phyloP scores from a whole-genome alignment of 2,888 invertebrate species.

The Metacarcinus magister region DNA sequence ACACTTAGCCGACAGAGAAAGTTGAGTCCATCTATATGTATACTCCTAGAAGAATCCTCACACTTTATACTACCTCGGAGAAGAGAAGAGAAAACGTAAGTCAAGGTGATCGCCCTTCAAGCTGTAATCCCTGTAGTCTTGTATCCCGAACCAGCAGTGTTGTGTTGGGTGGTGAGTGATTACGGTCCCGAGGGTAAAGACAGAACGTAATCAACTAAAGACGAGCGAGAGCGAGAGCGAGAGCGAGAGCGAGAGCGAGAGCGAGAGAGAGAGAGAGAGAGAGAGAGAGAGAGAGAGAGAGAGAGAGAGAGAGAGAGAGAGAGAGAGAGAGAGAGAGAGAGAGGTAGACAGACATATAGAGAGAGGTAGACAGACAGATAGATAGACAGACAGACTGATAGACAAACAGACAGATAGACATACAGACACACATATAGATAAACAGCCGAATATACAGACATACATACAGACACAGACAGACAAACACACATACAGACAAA shows the following conservation, averaged over 20 bases:
- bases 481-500: too few relatives aligned
- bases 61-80: not conserved
- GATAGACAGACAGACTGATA: not conserved
- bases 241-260: not conserved
- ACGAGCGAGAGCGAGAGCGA: not conserved
- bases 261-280: not conserved
- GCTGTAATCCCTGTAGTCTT: not conserved
- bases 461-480: too few relatives aligned
- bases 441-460: not conserved
- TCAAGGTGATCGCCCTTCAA: not conserved
- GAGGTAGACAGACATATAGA: not conserved
- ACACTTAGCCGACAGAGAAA: not conserved
- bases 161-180: not conserved
- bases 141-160: not conserved
- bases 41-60: not conserved
- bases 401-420: not conserved
- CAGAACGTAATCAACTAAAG: slow-evolving; percentile 4
- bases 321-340: too few relatives aligned
- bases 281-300: slow-evolving; percentile 5
- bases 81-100: not conserved
- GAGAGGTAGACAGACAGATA: not conserved
- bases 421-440: not conserved
- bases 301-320: slow-evolving; percentile 26
- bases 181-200: not conserved
- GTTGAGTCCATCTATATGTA: not conserved